phyloP scores from a whole-genome alignment of 2,888 invertebrate genomes.

The Macrophya annulata region DNA sequence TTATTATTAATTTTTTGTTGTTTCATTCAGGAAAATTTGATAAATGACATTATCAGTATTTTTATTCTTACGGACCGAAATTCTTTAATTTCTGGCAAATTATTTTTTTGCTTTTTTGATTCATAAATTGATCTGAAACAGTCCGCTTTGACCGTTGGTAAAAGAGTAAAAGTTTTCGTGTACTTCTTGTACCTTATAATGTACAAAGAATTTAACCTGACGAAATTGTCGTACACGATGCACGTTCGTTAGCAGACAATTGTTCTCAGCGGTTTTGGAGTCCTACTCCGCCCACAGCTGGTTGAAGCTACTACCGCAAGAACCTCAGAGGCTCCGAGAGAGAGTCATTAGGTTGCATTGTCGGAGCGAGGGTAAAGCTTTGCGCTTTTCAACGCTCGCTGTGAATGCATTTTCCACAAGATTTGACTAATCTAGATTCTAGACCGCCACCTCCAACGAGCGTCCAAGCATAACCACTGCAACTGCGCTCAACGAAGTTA shows the following conservation, averaged over 20 bases:
- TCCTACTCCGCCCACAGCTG: constrained; percentile 62
- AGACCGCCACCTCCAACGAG: neutral
- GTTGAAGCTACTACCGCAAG: constrained; percentile 39
- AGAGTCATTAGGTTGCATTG: constrained; percentile 71
- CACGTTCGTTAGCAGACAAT: constrained; percentile 73
- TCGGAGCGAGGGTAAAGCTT: constrained; percentile 59
- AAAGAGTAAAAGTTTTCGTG: neutral
- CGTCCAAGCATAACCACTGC: neutral
- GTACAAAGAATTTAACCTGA: neutral
- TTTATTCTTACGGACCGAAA: no score
- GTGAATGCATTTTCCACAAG: constrained; percentile 66
- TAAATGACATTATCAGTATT: no score
- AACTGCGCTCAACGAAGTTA: neutral
- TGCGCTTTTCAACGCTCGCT: constrained; percentile 55
- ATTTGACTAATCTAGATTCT: constrained; percentile 68
- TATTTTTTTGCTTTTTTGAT: no score
- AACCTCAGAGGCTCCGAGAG: constrained; percentile 35
- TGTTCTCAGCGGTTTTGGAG: constrained; percentile 68
- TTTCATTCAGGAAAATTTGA: no score
- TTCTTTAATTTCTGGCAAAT: no score
- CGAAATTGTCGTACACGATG: constrained; percentile 28
- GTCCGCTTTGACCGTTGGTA: neutral
- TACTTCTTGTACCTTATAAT: neutral
- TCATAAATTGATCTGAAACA: no score
- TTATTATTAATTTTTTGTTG: no score